These are phyloP conservation scores for Euplagia quadripunctaria DNA, from an alignment of 2,888 invertebrate species.

Conservation along the genomic window DNA sequence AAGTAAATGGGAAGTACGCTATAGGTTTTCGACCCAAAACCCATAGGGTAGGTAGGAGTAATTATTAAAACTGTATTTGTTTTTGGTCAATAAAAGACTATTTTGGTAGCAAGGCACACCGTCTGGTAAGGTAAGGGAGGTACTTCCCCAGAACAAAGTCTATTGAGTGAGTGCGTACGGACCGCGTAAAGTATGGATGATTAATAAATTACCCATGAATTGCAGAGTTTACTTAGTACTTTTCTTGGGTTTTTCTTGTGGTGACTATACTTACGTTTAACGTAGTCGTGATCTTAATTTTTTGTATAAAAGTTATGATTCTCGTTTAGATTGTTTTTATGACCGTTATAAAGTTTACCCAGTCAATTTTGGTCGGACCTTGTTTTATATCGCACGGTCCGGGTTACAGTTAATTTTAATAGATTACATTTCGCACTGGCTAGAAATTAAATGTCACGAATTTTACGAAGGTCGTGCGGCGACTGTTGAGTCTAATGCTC, in stretches of 20 bases:
- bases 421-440: slow-evolving; percentile 2
- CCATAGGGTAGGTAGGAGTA: too few species aligned
- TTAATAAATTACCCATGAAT: background rate
- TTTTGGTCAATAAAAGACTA: background rate
- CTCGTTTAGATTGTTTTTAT: slow-evolving; percentile 24
- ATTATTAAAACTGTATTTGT: too few species aligned
- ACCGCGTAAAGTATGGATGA: background rate
- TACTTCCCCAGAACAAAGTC: background rate
- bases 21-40: too few species aligned
- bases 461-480: background rate
- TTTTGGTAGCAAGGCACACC: background rate
- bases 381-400: slow-evolving; percentile 10
- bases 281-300: slow-evolving; percentile 7
- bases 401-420: slow-evolving; percentile 21
- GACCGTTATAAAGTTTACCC: slow-evolving; percentile 16
- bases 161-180: background rate
- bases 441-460: slow-evolving; percentile 3
- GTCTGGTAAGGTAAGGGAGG: background rate
- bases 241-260: background rate
- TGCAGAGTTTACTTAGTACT: background rate
- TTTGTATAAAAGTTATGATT: slow-evolving; percentile 20
- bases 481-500: too few species aligned
- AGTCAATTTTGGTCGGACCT: slow-evolving; percentile 5
- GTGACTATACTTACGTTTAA: background rate
- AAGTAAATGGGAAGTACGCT: too few species aligned